Evolutionary conservation across 1,140 invertebrate genomes (phyloP), one percentile per base, ranked within the genome.

Genomic region (Cydia fagiglandana): DNA sequence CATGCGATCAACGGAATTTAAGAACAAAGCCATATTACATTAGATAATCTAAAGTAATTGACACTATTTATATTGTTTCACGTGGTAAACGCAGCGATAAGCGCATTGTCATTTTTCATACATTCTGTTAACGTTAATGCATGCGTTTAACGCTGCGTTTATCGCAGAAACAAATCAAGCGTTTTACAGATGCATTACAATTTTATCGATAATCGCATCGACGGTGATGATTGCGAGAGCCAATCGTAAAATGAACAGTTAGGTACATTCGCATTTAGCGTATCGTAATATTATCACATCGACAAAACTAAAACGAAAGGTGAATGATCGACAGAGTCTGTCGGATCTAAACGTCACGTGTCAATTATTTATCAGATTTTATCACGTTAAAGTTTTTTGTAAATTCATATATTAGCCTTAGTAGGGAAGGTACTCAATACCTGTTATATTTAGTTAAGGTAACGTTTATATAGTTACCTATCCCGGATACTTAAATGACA

Each of bases 301-400:
- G 30, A 70, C 34, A 41, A 68, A 68, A 68, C 17, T 38, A 68
- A 30, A 68, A 41, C 66, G 30, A n/a, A 38, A 70, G 66, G 66
- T 70, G n/a, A 70, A 70, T 15, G 66, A 34, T 41, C 66, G 66
- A 38, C 66, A 45, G 56, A 20, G 1, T 0, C 24, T 24, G 24
- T 24, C 24, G 24, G 24, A 24, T 24, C n/a, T n/a, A 24, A 2
- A 24, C 24, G n/a, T 61, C 10, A 61, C 20, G 56, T 61, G 53
- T 53, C 12, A 45, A 45, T 47, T 47, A 47, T 47, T 47, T 2
- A 47, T 47, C 45, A 47, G 12, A 13, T 13, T n/a, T n/a, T 13
- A 47, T 47, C 45, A 47, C 45, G 45, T 13, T 12, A 3, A 53
- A 5, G 7, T 61, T 20, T n/a, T 9, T 20, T 24, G 53, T n/a